A percentile compares a stretch with the other conserved stretches of the same genome.
Conservation (phyloP, 2,797 vertebrate genomes). For the Trichosurus vulpecula region DNA sequence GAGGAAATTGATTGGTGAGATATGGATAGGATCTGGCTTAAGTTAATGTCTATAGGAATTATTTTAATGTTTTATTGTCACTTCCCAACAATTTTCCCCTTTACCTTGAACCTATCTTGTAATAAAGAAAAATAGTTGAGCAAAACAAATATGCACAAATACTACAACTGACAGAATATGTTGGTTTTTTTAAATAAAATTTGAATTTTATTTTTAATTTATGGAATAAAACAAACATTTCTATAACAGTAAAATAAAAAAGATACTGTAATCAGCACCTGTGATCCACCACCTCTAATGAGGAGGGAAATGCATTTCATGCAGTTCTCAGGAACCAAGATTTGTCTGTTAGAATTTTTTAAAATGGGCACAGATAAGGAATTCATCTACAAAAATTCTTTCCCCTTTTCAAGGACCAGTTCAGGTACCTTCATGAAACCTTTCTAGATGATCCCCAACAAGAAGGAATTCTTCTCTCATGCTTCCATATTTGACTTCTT, state of each 20-base stretch:
- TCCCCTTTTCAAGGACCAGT: background rate
- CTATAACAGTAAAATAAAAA: background rate
- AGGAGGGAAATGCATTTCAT: background rate
- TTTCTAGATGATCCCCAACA: background rate
- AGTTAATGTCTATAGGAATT: background rate
- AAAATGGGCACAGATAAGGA: background rate
- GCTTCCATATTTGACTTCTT: background rate
- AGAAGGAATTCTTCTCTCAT: background rate
- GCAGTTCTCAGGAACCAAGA: background rate
- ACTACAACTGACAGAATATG: background rate
- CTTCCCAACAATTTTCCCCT: background rate
- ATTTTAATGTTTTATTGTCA: background rate
- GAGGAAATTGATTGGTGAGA: background rate
- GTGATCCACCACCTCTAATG: background rate
- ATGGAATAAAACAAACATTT: background rate
- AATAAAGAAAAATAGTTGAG: background rate
- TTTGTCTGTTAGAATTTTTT: background rate
- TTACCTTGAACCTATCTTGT: background rate
- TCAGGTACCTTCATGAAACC: background rate
- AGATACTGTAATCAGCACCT: background rate
- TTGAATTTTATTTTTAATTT: background rate
- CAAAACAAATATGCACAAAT: background rate
- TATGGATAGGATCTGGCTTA: background rate
- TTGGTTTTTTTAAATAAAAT: background rate
- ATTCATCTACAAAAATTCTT: background rate